phyloP scores from a whole-genome alignment of 2,888 invertebrate genomes.

The Torymus texanus region DNA sequence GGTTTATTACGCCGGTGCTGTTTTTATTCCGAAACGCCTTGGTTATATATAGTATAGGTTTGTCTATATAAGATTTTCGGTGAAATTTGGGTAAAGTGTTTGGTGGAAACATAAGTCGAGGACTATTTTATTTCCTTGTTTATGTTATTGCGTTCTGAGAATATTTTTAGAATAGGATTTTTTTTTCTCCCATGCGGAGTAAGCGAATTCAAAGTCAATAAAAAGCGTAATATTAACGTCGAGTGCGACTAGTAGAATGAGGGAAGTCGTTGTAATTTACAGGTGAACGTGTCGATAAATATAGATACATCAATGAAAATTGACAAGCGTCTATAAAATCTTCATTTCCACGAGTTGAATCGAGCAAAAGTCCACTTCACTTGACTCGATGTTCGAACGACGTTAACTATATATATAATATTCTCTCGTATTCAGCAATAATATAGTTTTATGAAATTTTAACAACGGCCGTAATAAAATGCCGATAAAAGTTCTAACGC shows the following conservation, averaged over 20 bases:
- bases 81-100: background rate
- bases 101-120: background rate
- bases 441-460: constrained; percentile 12
- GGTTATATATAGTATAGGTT: background rate
- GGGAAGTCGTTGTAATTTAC: background rate
- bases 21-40: constrained; percentile 8
- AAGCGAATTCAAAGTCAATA: too few relatives aligned
- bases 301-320: constrained; percentile 7
- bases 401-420: background rate
- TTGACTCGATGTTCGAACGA: background rate
- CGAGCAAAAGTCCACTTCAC: background rate
- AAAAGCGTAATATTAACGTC: background rate
- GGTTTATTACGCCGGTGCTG: background rate
- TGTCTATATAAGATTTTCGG: too few relatives aligned
- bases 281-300: background rate
- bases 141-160: background rate
- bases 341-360: background rate
- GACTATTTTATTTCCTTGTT: constrained; percentile 1
- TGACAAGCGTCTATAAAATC: constrained; percentile 10
- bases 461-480: background rate
- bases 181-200: too few relatives aligned
- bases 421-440: constrained; percentile 3
- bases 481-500: background rate
- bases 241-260: background rate
- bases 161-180: too few relatives aligned